Percentiles rank a stretch among this genome's conserved stretches.
Conservation (phyloP, 2,113 vertebrate genomes). For the Mus pahari region DNA sequence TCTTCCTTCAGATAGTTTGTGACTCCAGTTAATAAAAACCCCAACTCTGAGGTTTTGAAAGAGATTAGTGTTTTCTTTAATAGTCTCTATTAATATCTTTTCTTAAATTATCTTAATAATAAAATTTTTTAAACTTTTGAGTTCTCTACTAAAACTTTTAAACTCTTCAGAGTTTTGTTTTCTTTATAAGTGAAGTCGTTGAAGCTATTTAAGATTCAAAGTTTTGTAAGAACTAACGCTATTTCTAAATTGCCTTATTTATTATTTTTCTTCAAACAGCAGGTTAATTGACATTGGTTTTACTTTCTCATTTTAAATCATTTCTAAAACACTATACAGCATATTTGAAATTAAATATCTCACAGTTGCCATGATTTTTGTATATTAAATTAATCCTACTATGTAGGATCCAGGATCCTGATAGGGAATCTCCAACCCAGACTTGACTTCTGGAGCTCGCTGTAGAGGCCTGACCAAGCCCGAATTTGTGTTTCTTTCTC, state of each 20-base stretch:
- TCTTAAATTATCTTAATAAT: slow-evolving; percentile 56
- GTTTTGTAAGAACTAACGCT: not conserved
- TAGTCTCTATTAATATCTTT: slow-evolving; percentile 35
- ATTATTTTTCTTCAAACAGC: slow-evolving; percentile 31
- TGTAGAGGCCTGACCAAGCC: not conserved
- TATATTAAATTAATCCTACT: slow-evolving; percentile 14
- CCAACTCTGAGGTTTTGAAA: slow-evolving; percentile 16
- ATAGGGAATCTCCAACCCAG: not conserved
- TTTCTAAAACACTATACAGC: not conserved
- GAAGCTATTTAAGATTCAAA: not conserved
- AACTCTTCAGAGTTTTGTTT: not conserved
- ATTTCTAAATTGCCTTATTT: slow-evolving; percentile 1
- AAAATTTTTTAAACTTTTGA: slow-evolving; percentile 27
- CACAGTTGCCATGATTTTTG: not conserved
- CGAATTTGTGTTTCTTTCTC: not conserved
- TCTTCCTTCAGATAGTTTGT: too few relatives aligned
- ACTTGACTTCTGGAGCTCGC: not conserved
- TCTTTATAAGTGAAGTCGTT: not conserved
- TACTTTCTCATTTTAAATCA: not conserved
- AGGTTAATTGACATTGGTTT: not conserved
- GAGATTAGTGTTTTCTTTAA: slow-evolving; percentile 7
- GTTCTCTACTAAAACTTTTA: slow-evolving; percentile 3
- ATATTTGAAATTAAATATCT: slow-evolving; percentile 42
- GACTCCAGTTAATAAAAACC: too few relatives aligned
- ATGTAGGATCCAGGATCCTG: not conserved